Evolutionary conservation across 2,888 invertebrate species (phyloP).

Genomic region (Molorchus minor): DNA sequence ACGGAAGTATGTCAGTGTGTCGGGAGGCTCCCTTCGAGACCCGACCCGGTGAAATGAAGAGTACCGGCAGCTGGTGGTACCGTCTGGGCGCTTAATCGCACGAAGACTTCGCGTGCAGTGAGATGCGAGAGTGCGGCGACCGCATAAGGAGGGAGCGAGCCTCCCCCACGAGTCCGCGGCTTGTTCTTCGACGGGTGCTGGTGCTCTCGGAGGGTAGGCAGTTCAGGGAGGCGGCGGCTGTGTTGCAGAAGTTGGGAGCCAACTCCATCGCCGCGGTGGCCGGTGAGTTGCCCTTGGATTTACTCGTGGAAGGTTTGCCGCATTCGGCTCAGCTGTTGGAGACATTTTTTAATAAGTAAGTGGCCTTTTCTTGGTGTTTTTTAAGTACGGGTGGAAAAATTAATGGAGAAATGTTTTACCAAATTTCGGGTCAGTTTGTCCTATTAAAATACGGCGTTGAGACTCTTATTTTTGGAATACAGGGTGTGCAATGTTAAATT

Average conservation of each 20-base stretch:
- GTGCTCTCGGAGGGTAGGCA: conserved; percentile 87
- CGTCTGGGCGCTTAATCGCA: conserved; percentile 44
- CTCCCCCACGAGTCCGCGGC: conserved; percentile 72
- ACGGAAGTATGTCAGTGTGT: conserved; percentile 36
- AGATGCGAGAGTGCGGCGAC: conserved; percentile 77
- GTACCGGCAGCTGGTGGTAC: conserved; percentile 5
- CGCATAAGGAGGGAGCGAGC: conserved; percentile 73
- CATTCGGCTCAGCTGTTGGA: conserved; percentile 88
- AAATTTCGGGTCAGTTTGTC: too few relatives aligned
- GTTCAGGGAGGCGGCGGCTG: conserved; percentile 89
- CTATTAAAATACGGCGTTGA: too few relatives aligned
- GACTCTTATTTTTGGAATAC: too few relatives aligned
- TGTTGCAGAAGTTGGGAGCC: conserved; percentile 81
- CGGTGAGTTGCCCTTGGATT: conserved; percentile 83
- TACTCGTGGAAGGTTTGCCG: conserved; percentile 88
- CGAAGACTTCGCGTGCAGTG: conserved; percentile 47
- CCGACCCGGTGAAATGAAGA: not conserved
- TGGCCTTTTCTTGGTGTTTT: conserved; percentile 53
- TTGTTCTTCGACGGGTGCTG: conserved; percentile 75
- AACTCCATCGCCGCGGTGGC: conserved; percentile 81
- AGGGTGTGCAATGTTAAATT: too few relatives aligned
- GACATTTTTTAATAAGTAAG: conserved; percentile 78
- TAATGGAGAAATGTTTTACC: too few relatives aligned
- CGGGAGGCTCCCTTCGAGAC: conserved; percentile 29
- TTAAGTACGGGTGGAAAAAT: not conserved